phyloP scores from a whole-genome alignment of 1,140 invertebrate species.

The Sweltsa coloradensis region DNA sequence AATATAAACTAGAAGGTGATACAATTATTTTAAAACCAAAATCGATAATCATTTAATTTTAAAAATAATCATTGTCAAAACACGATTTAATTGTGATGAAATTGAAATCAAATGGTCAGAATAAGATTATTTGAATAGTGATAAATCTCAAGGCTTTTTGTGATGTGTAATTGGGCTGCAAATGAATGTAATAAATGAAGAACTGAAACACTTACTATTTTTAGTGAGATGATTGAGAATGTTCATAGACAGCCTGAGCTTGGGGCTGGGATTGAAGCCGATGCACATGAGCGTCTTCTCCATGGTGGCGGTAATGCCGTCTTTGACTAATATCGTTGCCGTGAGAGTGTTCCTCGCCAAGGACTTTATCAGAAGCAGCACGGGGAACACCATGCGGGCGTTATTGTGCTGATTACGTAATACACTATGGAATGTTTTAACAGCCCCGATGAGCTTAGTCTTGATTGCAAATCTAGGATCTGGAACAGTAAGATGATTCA shows the following conservation, averaged over 20 bases:
- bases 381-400: constrained; percentile 41
- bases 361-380: constrained; percentile 47
- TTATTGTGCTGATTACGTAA: constrained; percentile 46
- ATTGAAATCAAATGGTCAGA: too few relatives aligned
- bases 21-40: too few relatives aligned
- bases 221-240: constrained; percentile 49
- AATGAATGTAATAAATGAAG: constrained; percentile 11
- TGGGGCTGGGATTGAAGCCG: constrained; percentile 45
- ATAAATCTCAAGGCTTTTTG: too few relatives aligned
- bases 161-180: too few relatives aligned
- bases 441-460: constrained; percentile 40
- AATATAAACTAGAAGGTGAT: too few relatives aligned
- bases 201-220: constrained; percentile 38
- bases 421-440: constrained; percentile 45
- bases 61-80: too few relatives aligned
- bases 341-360: constrained; percentile 47
- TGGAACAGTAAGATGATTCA: constrained; percentile 27
- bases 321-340: constrained; percentile 43
- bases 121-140: too few relatives aligned
- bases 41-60: too few relatives aligned
- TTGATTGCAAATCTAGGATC: constrained; percentile 50
- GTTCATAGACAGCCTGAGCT: constrained; percentile 46
- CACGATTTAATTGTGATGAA: too few relatives aligned
- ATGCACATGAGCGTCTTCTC: constrained; percentile 46
- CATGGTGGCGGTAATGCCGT: constrained; percentile 45